Evolutionary conservation across 2,113 vertebrate genomes (phyloP).

Genomic region (Plotosus lineatus): DNA sequence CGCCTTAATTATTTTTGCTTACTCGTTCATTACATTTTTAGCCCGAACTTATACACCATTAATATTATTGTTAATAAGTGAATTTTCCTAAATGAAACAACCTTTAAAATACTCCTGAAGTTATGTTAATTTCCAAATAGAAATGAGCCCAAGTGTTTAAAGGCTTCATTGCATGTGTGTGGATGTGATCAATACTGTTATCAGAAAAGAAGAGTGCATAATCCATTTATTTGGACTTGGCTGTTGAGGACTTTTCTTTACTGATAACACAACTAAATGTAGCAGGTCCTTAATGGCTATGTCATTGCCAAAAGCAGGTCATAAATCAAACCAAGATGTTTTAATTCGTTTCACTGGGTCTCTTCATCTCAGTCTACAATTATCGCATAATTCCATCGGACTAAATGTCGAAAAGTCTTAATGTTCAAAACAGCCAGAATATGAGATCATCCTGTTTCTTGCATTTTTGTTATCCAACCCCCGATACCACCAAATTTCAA

Average conservation of each 20-base stretch:
- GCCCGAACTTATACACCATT: too few species aligned
- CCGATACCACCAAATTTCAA: neutral
- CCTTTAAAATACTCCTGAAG: neutral
- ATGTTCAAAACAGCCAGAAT: neutral
- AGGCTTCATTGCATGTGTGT: conserved; percentile 4
- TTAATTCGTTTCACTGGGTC: conserved; percentile 52
- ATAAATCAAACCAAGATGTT: conserved; percentile 57
- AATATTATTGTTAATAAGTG: too few species aligned
- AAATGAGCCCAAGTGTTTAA: neutral
- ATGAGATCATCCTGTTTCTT: neutral
- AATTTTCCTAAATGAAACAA: neutral
- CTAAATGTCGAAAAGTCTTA: neutral
- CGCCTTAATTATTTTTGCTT: too few species aligned
- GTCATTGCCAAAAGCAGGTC: conserved; percentile 50
- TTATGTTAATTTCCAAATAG: neutral
- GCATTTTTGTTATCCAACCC: neutral
- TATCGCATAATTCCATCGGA: neutral
- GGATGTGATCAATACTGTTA: conserved; percentile 12
- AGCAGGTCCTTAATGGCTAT: conserved; percentile 45
- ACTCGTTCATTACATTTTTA: too few species aligned
- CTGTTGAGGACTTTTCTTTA: conserved; percentile 15
- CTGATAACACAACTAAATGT: conserved; percentile 53
- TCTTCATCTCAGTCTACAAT: conserved; percentile 42
- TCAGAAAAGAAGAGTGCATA: conserved; percentile 7
- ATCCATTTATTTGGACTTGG: conserved; percentile 28